These are phyloP conservation scores for Zaprionus camerounensis DNA, from an alignment of 1,140 invertebrate species.

Conservation along the genomic window DNA sequence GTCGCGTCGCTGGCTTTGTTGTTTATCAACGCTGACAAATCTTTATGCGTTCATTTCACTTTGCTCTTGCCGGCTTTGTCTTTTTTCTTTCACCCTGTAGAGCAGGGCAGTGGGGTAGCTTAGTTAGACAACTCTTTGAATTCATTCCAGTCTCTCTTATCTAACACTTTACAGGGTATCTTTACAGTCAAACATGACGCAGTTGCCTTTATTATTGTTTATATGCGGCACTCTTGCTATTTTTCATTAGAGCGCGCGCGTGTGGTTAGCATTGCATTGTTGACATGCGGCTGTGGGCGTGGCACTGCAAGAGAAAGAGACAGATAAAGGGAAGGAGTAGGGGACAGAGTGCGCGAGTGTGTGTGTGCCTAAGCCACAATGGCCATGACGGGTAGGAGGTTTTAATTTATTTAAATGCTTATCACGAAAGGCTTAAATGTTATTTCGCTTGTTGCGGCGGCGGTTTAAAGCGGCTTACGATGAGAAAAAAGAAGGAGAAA, in stretches of 20 bases:
- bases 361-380: slow-evolving; percentile 43
- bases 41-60: slow-evolving; percentile 71
- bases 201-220: slow-evolving; percentile 33
- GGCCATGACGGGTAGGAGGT: slow-evolving; percentile 30
- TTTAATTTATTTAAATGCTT: slow-evolving; percentile 83
- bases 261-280: slow-evolving; percentile 64
- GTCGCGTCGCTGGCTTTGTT: slow-evolving; percentile 67
- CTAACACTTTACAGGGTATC: background rate
- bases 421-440: slow-evolving; percentile 82
- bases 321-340: background rate
- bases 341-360: slow-evolving; percentile 15
- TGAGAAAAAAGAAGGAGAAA: slow-evolving; percentile 28
- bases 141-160: background rate
- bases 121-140: no score
- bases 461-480: slow-evolving; percentile 77
- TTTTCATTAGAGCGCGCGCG: slow-evolving; percentile 74
- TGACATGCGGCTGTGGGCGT: slow-evolving; percentile 34
- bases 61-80: slow-evolving; percentile 27
- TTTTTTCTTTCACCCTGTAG: slow-evolving; percentile 41
- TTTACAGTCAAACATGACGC: background rate
- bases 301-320: slow-evolving; percentile 4
- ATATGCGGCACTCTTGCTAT: slow-evolving; percentile 68
- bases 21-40: slow-evolving; percentile 81
- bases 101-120: background rate
- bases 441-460: slow-evolving; percentile 78